Evolutionary conservation across 92 coral and sea anemone species (phyloP).

Genomic region (Galaxea fascicularis): DNA sequence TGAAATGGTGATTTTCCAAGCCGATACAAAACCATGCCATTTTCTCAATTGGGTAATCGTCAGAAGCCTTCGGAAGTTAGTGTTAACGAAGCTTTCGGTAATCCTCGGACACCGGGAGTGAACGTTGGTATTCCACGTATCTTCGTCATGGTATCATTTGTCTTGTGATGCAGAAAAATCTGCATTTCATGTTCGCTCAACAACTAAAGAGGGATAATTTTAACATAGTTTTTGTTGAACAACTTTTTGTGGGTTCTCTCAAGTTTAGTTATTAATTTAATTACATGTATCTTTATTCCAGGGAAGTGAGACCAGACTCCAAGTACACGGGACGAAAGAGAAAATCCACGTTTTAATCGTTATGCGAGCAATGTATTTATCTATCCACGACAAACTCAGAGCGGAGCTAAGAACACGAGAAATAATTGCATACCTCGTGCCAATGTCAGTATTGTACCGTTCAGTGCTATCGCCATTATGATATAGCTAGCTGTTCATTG

Average conservation of each 20-base stretch:
- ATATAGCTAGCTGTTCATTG: not conserved
- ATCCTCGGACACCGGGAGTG: not conserved
- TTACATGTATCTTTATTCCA: slow-evolving; percentile 17
- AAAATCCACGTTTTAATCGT: slow-evolving; percentile 55
- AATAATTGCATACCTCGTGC: not conserved
- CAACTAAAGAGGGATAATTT: no score
- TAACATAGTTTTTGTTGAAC: not conserved
- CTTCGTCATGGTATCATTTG: no score
- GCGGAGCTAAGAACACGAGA: not conserved
- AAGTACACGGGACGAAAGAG: slow-evolving; percentile 96
- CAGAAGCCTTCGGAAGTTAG: not conserved
- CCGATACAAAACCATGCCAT: no score
- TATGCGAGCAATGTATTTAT: not conserved
- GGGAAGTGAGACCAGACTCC: slow-evolving; percentile 93
- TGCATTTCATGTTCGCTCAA: no score
- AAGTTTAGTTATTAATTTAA: not conserved
- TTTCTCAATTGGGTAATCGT: not conserved
- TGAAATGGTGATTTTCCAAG: no score
- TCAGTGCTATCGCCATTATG: not conserved
- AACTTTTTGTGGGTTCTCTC: no score
- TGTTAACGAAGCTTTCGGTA: no score
- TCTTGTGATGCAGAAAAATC: no score
- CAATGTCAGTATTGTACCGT: not conserved
- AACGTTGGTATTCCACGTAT: no score
- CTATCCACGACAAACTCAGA: not conserved